A percentile compares a stretch with the other conserved stretches of the same genome.
Evolutionary conservation across 2,888 invertebrate species (phyloP).

Genomic region (Nomada hirtipes): DNA sequence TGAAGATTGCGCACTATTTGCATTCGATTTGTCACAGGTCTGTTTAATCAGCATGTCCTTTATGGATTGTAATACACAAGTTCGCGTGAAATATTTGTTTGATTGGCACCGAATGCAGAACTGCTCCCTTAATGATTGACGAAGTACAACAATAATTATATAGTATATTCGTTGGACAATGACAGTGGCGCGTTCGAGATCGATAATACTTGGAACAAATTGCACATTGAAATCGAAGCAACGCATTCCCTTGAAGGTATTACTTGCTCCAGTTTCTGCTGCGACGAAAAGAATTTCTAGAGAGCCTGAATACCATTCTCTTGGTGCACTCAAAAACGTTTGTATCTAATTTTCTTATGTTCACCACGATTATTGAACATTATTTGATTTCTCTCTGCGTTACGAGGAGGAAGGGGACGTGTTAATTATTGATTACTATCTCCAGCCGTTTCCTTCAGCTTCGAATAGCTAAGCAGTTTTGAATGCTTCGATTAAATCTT

Average conservation of each 20-base stretch:
- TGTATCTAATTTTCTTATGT: constrained; percentile 9
- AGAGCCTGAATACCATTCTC: not conserved
- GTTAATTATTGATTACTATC: too few species aligned
- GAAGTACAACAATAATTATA: not conserved
- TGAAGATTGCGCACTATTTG: constrained; percentile 40
- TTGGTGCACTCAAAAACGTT: not conserved
- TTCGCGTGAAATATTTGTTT: constrained; percentile 10
- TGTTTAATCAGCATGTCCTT: constrained; percentile 34
- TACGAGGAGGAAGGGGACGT: constrained; percentile 25
- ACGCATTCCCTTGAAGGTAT: not conserved
- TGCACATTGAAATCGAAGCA: not conserved
- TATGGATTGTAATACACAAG: constrained; percentile 10
- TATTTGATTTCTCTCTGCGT: not conserved
- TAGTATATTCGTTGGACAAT: not conserved
- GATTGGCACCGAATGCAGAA: constrained; percentile 8
- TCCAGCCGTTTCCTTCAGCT: constrained; percentile 21
- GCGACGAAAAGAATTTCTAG: not conserved
- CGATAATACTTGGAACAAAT: not conserved
- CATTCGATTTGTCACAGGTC: constrained; percentile 28
- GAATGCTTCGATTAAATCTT: constrained; percentile 45
- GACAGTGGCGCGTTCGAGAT: constrained; percentile 13
- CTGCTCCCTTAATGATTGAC: not conserved
- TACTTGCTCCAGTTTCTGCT: not conserved
- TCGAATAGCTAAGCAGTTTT: constrained; percentile 16
- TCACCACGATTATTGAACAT: constrained; percentile 8